phyloP scores from a whole-genome alignment of 2,797 vertebrate species.

The Myotis pilosus region DNA sequence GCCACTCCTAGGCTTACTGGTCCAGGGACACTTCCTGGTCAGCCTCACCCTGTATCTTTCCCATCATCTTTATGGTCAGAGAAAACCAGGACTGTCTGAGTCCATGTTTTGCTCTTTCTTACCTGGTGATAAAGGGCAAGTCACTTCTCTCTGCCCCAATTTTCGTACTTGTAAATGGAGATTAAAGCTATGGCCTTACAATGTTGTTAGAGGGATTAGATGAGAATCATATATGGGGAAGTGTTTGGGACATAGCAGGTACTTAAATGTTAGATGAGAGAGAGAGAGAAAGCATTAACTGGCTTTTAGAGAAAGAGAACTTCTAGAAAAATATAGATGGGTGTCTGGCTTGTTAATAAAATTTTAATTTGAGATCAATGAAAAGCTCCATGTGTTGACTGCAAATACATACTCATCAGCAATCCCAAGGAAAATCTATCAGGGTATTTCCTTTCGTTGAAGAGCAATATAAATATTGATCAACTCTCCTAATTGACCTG shows the following conservation, averaged over 20 bases:
- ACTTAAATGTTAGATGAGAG: neutral
- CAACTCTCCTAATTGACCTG: constrained; percentile 69
- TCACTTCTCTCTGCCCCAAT: neutral
- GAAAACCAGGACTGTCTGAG: neutral
- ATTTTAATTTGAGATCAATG: constrained; percentile 71
- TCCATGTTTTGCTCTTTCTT: constrained; percentile 13
- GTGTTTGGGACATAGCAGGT: neutral
- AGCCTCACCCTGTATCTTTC: neutral
- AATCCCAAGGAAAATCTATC: constrained; percentile 72
- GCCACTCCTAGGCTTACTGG: no score
- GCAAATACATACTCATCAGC: constrained; percentile 56
- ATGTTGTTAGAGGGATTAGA: neutral
- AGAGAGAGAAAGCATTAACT: neutral
- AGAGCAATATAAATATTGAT: constrained; percentile 76
- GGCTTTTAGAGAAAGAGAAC: constrained; percentile 34
- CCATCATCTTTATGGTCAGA: neutral
- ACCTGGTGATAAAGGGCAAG: neutral
- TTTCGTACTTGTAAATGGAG: neutral
- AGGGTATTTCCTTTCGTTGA: constrained; percentile 75
- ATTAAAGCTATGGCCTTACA: neutral
- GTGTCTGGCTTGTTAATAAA: constrained; percentile 56
- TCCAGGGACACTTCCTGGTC: neutral
- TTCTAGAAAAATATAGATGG: constrained; percentile 49
- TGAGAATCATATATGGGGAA: neutral
- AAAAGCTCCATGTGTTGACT: constrained; percentile 47